phyloP scores from a whole-genome alignment of 2,888 invertebrate genomes.

The Seira ritae region DNA sequence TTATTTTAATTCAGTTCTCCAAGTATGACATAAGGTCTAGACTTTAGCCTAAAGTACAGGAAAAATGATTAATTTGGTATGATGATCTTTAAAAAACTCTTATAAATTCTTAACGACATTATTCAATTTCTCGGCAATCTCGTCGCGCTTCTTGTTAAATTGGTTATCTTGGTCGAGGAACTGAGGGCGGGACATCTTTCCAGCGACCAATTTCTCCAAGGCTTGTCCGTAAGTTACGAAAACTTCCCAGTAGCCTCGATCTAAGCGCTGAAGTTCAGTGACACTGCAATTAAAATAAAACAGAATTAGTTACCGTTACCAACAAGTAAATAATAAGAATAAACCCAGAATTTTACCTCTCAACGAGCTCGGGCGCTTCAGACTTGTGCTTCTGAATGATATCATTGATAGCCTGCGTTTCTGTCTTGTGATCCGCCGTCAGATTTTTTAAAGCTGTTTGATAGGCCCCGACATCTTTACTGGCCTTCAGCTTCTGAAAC shows the following conservation, averaged over 20 bases:
- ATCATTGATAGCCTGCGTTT: constrained; percentile 78
- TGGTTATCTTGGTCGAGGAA: constrained; percentile 80
- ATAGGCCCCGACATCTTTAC: constrained; percentile 78
- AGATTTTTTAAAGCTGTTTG: constrained; percentile 79
- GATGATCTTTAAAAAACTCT: too few relatives aligned
- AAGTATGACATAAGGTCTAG: too few relatives aligned
- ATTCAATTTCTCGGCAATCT: constrained; percentile 78
- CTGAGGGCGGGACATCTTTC: constrained; percentile 79
- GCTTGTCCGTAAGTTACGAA: constrained; percentile 77
- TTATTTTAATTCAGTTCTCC: too few relatives aligned
- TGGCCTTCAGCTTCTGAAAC: constrained; percentile 80
- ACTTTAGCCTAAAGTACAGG: too few relatives aligned
- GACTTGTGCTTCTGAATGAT: constrained; percentile 79
- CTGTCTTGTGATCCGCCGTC: constrained; percentile 80
- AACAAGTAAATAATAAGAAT: neutral
- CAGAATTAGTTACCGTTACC: constrained; percentile 17
- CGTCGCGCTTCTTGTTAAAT: constrained; percentile 79
- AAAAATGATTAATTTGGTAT: too few relatives aligned
- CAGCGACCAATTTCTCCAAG: constrained; percentile 81
- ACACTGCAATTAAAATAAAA: constrained; percentile 53
- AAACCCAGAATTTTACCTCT: constrained; percentile 75
- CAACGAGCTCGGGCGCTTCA: constrained; percentile 80
- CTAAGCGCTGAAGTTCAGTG: constrained; percentile 68
- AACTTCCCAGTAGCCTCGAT: constrained; percentile 74
- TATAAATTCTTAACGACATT: constrained; percentile 76